Evolutionary conservation across 35 echinoderm and acorn worm genomes (phyloP), one percentile per base, ranked within the genome.

Genomic region (Ophioderma brevispina): DNA sequence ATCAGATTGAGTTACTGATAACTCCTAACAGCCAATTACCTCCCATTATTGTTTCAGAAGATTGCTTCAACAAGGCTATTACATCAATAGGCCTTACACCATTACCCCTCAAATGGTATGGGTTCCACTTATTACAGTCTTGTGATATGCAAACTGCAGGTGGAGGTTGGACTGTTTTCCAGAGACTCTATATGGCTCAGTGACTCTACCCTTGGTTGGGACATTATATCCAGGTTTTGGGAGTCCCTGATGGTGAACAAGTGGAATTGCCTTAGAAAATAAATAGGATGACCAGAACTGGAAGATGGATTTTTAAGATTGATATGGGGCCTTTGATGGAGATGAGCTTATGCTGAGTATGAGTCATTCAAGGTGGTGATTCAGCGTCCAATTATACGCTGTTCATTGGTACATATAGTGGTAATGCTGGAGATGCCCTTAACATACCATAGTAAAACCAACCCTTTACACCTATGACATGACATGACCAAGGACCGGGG

Each of bases 81-180:
- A n/a, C n/a, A n/a, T n/a, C n/a, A n/a, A n/a, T n/a, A n/a, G n/a
- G n/a, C n/a, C n/a, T n/a, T n/a, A n/a, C n/a, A n/a, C n/a, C n/a
- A n/a, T n/a, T n/a, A n/a, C n/a, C n/a, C n/a, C n/a, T n/a, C n/a
- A n/a, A n/a, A n/a, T n/a, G n/a, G n/a, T n/a, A n/a, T n/a, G n/a
- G n/a, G n/a, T n/a, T n/a, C n/a, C n/a, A n/a, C n/a, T n/a, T n/a
- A n/a, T n/a, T n/a, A n/a, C n/a, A n/a, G n/a, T n/a, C n/a, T n/a
- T n/a, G n/a, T n/a, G n/a, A n/a, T n/a, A n/a, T n/a, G n/a, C n/a
- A n/a, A n/a, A n/a, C n/a, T n/a, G n/a, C n/a, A n/a, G n/a, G n/a
- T n/a, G n/a, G n/a, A n/a, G n/a, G n/a, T n/a, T 85, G 83, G 83
- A 85, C 37, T 13, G 90, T 86, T 2, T 86, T 92, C 23, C 90